These are phyloP conservation scores for Samia ricini DNA, from an alignment of 1,140 invertebrate species.

Conservation along the genomic window DNA sequence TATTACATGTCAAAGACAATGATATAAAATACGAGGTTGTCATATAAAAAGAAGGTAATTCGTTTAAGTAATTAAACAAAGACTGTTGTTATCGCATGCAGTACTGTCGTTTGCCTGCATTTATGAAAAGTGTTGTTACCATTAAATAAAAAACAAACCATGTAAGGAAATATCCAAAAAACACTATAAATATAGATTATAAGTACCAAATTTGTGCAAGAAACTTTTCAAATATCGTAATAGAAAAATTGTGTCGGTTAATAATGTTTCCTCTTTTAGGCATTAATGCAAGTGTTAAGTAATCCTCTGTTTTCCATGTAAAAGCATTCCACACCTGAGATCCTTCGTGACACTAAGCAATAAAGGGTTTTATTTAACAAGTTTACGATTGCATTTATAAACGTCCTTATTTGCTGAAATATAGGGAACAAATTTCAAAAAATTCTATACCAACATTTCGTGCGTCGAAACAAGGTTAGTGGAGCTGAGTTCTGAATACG, in stretches of 20 bases:
- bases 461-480: slow-evolving; percentile 44
- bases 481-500: slow-evolving; percentile 48
- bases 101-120: slow-evolving; percentile 31
- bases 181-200: background rate
- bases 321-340: slow-evolving; percentile 57
- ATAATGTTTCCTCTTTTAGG: slow-evolving; percentile 39
- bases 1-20: background rate
- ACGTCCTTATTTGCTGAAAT: slow-evolving; percentile 7
- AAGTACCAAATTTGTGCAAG: background rate
- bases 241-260: slow-evolving; percentile 8
- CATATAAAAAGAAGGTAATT: slow-evolving; percentile 31
- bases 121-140: slow-evolving; percentile 27
- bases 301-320: slow-evolving; percentile 48
- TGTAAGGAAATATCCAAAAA: background rate
- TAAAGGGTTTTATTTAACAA: slow-evolving; percentile 38
- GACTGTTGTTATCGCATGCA: slow-evolving; percentile 47
- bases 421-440: slow-evolving; percentile 18
- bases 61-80: slow-evolving; percentile 52
- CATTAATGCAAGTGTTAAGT: slow-evolving; percentile 44
- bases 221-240: background rate
- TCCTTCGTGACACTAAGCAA: slow-evolving; percentile 54
- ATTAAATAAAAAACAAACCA: slow-evolving; percentile 15
- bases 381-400: slow-evolving; percentile 11
- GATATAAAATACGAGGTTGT: slow-evolving; percentile 14
- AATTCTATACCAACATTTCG: background rate